These are phyloP conservation scores for Darevskia mixta DNA, from an alignment of 2,797 vertebrate genomes.

Conservation along the genomic window DNA sequence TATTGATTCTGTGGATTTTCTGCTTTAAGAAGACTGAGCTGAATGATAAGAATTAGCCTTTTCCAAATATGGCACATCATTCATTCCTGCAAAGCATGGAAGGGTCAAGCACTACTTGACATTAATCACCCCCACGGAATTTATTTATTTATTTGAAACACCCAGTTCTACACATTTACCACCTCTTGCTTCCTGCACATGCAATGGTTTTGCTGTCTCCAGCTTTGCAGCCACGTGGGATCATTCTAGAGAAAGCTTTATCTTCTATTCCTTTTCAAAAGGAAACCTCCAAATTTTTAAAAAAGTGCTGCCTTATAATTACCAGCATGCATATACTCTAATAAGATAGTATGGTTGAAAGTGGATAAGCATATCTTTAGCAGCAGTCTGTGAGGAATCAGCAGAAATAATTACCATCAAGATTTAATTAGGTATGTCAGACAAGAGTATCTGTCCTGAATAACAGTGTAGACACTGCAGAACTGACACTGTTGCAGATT, in stretches of 20 bases:
- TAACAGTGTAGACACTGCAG: conserved; percentile 65
- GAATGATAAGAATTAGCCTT: conserved; percentile 57
- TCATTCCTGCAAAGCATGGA: conserved; percentile 60
- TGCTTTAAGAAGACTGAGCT: conserved; percentile 54
- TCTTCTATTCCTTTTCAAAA: conserved; percentile 33
- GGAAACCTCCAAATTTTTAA: conserved; percentile 53
- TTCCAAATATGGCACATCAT: conserved; percentile 48
- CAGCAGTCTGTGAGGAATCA: conserved; percentile 76
- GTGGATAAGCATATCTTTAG: conserved; percentile 78
- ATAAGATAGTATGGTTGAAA: conserved; percentile 75
- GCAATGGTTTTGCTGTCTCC: conserved; percentile 35
- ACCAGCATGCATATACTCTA: conserved; percentile 73
- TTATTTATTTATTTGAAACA: not conserved
- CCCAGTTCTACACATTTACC: not conserved
- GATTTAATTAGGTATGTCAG: conserved; percentile 83
- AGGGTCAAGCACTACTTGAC: conserved; percentile 51
- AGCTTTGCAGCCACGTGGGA: conserved; percentile 43
- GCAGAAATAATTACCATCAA: conserved; percentile 77
- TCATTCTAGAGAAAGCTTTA: conserved; percentile 57
- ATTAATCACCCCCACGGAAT: conserved; percentile 34
- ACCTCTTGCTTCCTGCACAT: not conserved
- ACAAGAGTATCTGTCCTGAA: conserved; percentile 75
- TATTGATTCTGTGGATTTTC: conserved; percentile 37
- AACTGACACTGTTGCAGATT: conserved; percentile 62
- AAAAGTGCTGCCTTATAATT: conserved; percentile 76